A percentile compares a stretch with the other conserved stretches of the same genome.
Conservation (phyloP, 2,113 vertebrate genomes). For the Rhadina sibilatrix region DNA sequence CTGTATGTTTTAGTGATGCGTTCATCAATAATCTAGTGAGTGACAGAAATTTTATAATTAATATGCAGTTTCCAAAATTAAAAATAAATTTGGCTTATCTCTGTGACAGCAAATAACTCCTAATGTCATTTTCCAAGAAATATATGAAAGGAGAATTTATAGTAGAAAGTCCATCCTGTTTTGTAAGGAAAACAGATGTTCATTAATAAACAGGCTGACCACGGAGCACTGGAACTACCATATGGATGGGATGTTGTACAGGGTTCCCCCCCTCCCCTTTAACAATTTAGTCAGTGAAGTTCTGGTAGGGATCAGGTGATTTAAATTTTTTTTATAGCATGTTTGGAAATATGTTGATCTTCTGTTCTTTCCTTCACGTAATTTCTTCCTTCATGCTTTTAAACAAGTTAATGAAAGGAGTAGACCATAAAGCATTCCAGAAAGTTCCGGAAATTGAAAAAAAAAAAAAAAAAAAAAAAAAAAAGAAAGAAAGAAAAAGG, state of each 20-base stretch:
- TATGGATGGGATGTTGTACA: neutral
- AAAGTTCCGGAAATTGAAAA: neutral
- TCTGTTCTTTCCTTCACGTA: neutral
- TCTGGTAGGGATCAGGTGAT: constrained; percentile 34
- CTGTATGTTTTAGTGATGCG: neutral
- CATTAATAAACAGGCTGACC: constrained; percentile 68
- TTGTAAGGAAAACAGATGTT: constrained; percentile 69
- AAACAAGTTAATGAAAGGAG: neutral
- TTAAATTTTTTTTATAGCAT: neutral
- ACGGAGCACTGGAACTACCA: constrained; percentile 37
- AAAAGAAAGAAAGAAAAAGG: neutral
- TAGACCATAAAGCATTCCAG: neutral
- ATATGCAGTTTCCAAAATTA: constrained; percentile 22
- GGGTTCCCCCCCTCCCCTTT: neutral
- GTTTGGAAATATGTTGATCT: constrained; percentile 23
- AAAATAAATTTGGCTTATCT: neutral
- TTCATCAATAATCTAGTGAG: neutral
- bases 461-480: neutral
- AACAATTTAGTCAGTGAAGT: constrained; percentile 43
- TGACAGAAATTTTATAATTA: constrained; percentile 25
- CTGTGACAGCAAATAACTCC: neutral
- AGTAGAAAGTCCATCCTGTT: constrained; percentile 55
- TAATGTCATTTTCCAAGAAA: constrained; percentile 23
- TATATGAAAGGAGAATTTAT: constrained; percentile 52
- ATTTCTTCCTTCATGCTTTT: neutral